These are phyloP conservation scores for Coreius guichenoti DNA, from an alignment of 2,797 vertebrate species.

Conservation along the genomic window DNA sequence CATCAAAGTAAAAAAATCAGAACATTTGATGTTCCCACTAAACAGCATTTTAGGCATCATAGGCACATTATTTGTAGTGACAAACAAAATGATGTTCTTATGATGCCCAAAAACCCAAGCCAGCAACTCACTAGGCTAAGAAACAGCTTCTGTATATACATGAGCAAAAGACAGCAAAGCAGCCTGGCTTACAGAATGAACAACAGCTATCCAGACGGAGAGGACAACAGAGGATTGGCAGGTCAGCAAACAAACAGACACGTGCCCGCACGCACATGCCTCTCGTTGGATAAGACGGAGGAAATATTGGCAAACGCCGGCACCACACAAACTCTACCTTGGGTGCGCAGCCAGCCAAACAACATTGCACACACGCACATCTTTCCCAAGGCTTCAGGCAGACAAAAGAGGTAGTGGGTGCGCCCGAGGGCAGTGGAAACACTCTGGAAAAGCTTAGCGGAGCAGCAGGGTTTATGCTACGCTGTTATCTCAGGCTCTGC, in stretches of 20 bases:
- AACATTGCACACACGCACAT: conserved; percentile 16
- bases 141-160: conserved; percentile 27
- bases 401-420: conserved; percentile 37
- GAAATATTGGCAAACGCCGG: conserved; percentile 42
- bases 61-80: neutral
- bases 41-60: neutral
- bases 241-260: conserved; percentile 35
- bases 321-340: conserved; percentile 43
- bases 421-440: conserved; percentile 43
- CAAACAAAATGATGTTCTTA: neutral
- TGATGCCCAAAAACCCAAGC: neutral
- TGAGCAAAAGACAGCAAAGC: conserved; percentile 10
- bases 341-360: conserved; percentile 23
- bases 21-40: neutral
- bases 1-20: neutral
- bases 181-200: conserved; percentile 31
- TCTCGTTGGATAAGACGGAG: conserved; percentile 11
- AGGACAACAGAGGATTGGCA: conserved; percentile 40
- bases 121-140: conserved; percentile 6
- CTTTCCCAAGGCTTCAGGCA: conserved; percentile 39
- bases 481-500: conserved; percentile 72
- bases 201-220: conserved; percentile 39
- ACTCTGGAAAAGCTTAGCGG: conserved; percentile 60
- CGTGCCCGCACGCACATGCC: conserved; percentile 18
- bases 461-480: conserved; percentile 61